Evolutionary conservation across 2,797 vertebrate genomes (phyloP).

Genomic region (Gallinago solitaria): DNA sequence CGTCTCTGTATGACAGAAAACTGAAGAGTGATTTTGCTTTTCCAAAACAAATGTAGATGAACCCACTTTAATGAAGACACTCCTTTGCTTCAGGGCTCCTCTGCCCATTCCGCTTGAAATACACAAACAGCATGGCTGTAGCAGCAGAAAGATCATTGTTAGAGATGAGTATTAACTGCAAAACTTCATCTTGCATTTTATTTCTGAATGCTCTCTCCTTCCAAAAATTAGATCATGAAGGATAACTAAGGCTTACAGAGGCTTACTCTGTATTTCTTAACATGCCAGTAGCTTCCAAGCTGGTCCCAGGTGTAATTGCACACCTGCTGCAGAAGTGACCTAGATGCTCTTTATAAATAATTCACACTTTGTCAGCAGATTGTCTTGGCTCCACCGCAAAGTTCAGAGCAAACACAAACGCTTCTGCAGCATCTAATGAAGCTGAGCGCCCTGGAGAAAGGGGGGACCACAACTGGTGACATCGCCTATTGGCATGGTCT

Average conservation of each 20-base stretch:
- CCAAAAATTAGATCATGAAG: neutral
- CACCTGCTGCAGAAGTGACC: neutral
- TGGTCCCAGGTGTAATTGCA: neutral
- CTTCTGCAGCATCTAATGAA: neutral
- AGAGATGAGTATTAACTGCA: neutral
- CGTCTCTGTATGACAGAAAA: neutral
- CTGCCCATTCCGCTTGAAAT: neutral
- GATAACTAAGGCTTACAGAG: neutral
- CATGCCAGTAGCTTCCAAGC: neutral
- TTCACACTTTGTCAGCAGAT: neutral
- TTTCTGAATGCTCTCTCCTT: neutral
- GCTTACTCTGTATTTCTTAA: neutral
- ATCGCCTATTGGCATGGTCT: neutral
- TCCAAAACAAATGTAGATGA: neutral
- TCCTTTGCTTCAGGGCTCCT: neutral
- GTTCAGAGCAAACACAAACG: neutral
- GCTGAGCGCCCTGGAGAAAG: rapidly evolving
- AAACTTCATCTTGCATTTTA: neutral
- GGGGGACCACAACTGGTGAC: neutral
- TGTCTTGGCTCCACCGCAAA: neutral
- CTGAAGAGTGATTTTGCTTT: neutral
- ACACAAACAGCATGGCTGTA: neutral
- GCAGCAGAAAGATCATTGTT: neutral
- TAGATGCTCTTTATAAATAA: neutral
- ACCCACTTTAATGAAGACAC: neutral